A percentile compares a stretch with the other conserved stretches of the same genome.
Conservation (phyloP, 2,797 vertebrate species). For the Falco biarmicus region DNA sequence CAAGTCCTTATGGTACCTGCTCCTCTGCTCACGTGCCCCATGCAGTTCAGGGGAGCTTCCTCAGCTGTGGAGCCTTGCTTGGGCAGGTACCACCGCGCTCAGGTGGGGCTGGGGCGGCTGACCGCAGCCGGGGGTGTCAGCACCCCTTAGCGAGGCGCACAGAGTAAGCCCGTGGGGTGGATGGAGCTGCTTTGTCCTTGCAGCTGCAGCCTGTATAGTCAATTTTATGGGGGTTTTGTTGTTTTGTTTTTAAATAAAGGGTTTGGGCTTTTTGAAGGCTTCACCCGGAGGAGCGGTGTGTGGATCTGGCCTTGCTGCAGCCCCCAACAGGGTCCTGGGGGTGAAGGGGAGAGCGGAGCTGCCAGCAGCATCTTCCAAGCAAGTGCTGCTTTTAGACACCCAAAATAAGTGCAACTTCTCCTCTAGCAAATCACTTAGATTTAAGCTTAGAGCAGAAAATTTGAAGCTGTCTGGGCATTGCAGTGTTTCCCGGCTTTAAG, state of each 20-base stretch:
- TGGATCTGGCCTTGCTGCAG: not conserved
- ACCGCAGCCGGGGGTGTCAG: accelerated
- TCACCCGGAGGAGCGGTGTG: not conserved
- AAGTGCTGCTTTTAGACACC: not conserved
- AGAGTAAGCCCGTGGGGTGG: accelerated
- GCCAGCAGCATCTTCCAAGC: not conserved
- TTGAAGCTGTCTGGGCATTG: accelerated
- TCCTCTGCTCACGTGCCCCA: not conserved
- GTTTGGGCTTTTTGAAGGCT: not conserved
- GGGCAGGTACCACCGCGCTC: not conserved
- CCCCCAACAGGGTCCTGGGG: not conserved
- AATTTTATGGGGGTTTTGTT: no score
- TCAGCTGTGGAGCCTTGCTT: not conserved
- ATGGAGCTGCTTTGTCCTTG: not conserved
- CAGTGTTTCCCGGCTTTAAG: not conserved
- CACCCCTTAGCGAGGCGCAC: not conserved
- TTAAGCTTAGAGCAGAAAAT: accelerated
- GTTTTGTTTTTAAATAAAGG: no score
- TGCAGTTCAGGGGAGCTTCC: no score
- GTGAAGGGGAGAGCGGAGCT: accelerated
- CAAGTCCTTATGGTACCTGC: not conserved
- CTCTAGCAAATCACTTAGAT: accelerated
- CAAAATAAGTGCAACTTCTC: accelerated
- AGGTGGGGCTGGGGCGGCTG: not conserved
- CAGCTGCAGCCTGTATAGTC: not conserved